Evolutionary conservation across 2,113 vertebrate genomes (phyloP).

Genomic region (Apodemus sylvaticus): DNA sequence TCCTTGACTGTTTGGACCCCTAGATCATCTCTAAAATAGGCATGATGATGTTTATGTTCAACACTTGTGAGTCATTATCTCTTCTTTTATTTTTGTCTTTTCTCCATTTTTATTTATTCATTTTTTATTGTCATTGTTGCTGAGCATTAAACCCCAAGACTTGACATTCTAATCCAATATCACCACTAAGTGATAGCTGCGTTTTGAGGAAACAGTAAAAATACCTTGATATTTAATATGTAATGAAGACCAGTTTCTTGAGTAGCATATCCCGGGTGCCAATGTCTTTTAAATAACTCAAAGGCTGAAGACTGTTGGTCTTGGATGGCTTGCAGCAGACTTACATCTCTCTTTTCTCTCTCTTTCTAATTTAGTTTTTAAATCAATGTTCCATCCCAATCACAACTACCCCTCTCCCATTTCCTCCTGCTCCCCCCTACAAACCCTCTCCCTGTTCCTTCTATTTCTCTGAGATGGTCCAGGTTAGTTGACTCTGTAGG

Average conservation of each 20-base stretch:
- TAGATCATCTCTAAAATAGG: background rate
- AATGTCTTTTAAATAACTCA: slow-evolving; percentile 58
- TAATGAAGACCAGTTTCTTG: slow-evolving; percentile 15
- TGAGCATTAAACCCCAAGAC: background rate
- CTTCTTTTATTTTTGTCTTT: background rate
- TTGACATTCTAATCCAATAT: background rate
- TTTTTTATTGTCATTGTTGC: background rate
- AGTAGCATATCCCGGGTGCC: background rate
- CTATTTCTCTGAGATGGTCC: too few species aligned
- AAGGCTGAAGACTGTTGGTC: background rate
- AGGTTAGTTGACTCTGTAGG: too few species aligned
- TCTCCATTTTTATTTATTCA: background rate
- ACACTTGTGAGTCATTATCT: background rate
- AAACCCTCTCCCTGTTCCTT: too few species aligned
- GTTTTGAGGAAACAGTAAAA: background rate
- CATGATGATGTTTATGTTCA: background rate
- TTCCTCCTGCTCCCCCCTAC: too few species aligned
- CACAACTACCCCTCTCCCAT: too few species aligned
- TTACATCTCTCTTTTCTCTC: background rate
- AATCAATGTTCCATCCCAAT: too few species aligned
- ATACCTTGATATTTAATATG: slow-evolving; percentile 2
- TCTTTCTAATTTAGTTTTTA: too few species aligned
- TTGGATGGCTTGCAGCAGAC: background rate
- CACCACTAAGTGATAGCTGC: too few species aligned
- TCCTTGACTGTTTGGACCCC: background rate